Evolutionary conservation across 2,888 invertebrate species (phyloP), one percentile per base, ranked within the genome.

Genomic region (Torymus texanus): DNA sequence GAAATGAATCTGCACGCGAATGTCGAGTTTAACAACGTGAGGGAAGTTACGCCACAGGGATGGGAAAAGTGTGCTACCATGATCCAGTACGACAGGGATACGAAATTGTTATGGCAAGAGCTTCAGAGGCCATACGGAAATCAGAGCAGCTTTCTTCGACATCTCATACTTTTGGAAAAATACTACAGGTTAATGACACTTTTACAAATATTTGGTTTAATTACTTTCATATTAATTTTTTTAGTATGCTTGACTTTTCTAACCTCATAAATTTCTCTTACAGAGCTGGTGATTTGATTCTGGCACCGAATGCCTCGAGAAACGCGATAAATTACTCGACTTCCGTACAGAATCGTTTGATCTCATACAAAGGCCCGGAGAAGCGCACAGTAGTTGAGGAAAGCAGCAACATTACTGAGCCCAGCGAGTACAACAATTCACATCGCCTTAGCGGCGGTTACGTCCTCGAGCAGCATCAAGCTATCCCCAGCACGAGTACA

Each of bases 61-160:
- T 96, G 96, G 96, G 96, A 96, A 84, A 95, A 95, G 81, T 95
- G 95, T 83, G 93, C 93, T 82, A 93, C 95, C 0, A 93, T 94
- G 85, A 94, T 97, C 73, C 96, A 96, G 85, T 96, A 96, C 83
- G 96, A 96, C 85, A 92, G 93, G 14, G 95, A 95, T n/a, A 96
- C 96, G 0, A 95, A 95, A 79, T 92, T 93, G 8, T 91, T 96
- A 2, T 97, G 96, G 95, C 94, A 95, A 81, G 95, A 95, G 84
- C 88, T 97, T 58, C 96, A 96, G 86, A 94, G 95, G 87, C 97
- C 97, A 0, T 97, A 97, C 84, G 97, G 96, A 2, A 96, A 96
- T 88, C 96, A 96, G 85, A 96, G 96, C 62, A 96, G 96, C 83
- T 97, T 97, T 87, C 90, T 97, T 0, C 92, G 96, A 10, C 97